These are phyloP conservation scores for Tachina lurida DNA, from an alignment of 2,888 invertebrate species.

Conservation along the genomic window DNA sequence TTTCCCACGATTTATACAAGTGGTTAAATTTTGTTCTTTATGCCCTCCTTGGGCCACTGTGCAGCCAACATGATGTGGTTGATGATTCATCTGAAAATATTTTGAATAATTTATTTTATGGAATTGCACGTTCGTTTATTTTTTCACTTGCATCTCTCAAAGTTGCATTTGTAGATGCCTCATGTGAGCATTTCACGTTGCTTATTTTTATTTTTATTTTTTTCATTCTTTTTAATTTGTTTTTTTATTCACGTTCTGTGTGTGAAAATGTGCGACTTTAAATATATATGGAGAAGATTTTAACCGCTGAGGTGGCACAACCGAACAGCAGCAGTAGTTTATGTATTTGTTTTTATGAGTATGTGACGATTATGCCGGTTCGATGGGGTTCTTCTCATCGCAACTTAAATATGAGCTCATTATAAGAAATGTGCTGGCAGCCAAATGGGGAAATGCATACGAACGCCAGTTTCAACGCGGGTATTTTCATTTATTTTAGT, in stretches of 20 bases:
- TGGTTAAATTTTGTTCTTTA: not conserved
- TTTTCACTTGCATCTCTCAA: conserved; percentile 33
- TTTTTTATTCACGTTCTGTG: conserved; percentile 31
- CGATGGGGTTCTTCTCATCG: conserved; percentile 35
- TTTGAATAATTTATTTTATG: conserved; percentile 73
- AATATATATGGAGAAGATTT: conserved; percentile 21
- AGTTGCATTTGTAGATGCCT: conserved; percentile 53
- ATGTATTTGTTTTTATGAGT: not conserved
- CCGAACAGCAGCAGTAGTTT: conserved; percentile 1
- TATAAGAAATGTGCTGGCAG: conserved; percentile 67
- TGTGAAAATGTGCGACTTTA: conserved; percentile 17
- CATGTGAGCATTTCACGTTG: conserved; percentile 44
- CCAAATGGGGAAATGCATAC: conserved; percentile 70
- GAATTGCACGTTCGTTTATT: conserved; percentile 68
- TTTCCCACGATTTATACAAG: not conserved
- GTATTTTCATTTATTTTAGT: conserved; percentile 49
- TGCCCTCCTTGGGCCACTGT: not conserved
- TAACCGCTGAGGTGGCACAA: conserved; percentile 44
- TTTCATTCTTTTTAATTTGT: conserved; percentile 10
- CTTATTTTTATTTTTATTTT: conserved; percentile 21
- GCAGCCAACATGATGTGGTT: conserved; percentile 43
- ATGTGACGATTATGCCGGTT: not conserved
- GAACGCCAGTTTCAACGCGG: conserved; percentile 10
- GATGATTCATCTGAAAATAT: conserved; percentile 74
- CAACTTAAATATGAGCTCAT: conserved; percentile 62